Evolutionary conservation across 2,888 invertebrate genomes (phyloP), one percentile per base, ranked within the genome.

Genomic region (Ephialtes manifestator): DNA sequence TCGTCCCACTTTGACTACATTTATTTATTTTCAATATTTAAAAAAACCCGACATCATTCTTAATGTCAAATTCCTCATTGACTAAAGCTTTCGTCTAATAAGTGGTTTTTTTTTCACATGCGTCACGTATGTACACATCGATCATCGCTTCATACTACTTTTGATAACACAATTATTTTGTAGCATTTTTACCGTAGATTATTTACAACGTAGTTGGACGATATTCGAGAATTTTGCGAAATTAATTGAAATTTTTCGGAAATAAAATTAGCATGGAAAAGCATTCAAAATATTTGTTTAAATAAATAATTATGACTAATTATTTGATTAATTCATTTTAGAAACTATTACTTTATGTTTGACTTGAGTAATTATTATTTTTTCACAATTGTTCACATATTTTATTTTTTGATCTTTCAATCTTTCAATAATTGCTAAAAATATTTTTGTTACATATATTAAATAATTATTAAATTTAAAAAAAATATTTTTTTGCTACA

Each of bases 121-220:
- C 83, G 63, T 75, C 68, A 75, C 79, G 79, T 81, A 84, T 81
- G 71, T 81, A 81, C 80, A 84, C 67, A 65, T 80, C 46, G 53
- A 76, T 80, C 58, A 76, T 80, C 67, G 58, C 18, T 80, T 67
- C 55, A 51, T 35, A 70, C 63, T 76, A 81, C 71, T 63, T 63
- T 48, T 70, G 60, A 63, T 65, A 31, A 78, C 15, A 43, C 65
- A 46, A 39, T 71, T 60, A 46, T 58, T 39, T 39, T 28, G 74
- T 15, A 65, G 31, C 46, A 18, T 39, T 46, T 60, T 70, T 60
- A 46, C 43, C 51, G n/a, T 11, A 75, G 68, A 4, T 28, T 39
- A 13, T 71, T 8, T 20, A 8, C 20, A 28, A 15, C 70, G 31
- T 20, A 63, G 53, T 53, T 77, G 76, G 46, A 53, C 55, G 20